phyloP scores from a whole-genome alignment of 2,888 invertebrate genomes.

The Volucella inanis region DNA sequence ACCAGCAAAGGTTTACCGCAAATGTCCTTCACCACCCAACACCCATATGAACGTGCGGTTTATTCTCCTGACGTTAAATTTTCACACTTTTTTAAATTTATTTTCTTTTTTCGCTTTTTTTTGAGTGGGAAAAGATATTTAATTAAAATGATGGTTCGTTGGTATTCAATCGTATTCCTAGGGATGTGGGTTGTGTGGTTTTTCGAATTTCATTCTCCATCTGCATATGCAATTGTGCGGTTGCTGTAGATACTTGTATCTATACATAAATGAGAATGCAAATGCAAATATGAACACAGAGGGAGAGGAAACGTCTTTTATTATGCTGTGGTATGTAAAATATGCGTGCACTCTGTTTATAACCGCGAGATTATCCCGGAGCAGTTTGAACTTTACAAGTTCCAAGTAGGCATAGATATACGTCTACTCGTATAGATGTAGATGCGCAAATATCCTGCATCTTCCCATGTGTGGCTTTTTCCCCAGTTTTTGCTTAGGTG shows the following conservation, averaged over 20 bases:
- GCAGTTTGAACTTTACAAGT: too few species aligned
- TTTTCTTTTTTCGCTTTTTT: background rate
- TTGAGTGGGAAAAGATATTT: slow-evolving; percentile 37
- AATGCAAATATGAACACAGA: too few species aligned
- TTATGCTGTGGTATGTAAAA: too few species aligned
- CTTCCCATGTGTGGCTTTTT: too few species aligned
- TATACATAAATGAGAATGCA: too few species aligned
- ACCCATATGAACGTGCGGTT: slow-evolving; percentile 57
- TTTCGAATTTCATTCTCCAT: background rate
- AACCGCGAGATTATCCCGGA: too few species aligned
- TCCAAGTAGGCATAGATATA: too few species aligned
- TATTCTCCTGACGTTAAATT: slow-evolving; percentile 61
- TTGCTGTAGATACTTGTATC: background rate
- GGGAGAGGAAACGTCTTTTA: too few species aligned
- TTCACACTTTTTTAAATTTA: slow-evolving; percentile 61
- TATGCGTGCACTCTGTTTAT: too few species aligned
- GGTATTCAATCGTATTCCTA: slow-evolving; percentile 18
- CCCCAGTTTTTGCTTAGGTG: too few species aligned
- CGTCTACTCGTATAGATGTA: too few species aligned
- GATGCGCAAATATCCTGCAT: too few species aligned
- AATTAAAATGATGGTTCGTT: slow-evolving; percentile 61
- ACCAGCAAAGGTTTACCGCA: slow-evolving; percentile 55
- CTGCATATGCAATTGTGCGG: background rate
- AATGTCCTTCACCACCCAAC: slow-evolving; percentile 59
- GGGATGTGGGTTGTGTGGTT: slow-evolving; percentile 27